Percentiles rank a stretch among this genome's conserved stretches.
Evolutionary conservation across 23 tunicate genomes (phyloP).

Genomic region (Diplosoma virens): DNA sequence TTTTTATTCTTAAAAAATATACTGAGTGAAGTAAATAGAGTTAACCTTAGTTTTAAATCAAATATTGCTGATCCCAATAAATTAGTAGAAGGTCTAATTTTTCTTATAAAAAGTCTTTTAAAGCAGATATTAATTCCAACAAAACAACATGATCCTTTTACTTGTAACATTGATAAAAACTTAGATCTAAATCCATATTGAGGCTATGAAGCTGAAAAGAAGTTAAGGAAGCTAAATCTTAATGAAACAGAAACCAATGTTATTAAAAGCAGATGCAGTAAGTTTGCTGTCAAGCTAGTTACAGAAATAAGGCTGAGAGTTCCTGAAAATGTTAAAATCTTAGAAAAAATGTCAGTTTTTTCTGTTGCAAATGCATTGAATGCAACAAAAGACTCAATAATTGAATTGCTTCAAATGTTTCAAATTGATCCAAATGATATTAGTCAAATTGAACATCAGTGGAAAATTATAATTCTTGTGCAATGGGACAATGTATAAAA

Average conservation of each 20-base stretch:
- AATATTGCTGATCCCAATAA: neutral
- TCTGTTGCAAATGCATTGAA: neutral
- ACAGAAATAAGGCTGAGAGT: neutral
- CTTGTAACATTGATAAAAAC: neutral
- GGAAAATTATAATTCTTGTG: constrained; percentile 3
- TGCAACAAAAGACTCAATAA: neutral
- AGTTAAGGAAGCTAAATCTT: neutral
- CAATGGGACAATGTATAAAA: neutral
- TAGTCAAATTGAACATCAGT: neutral
- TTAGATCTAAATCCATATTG: neutral
- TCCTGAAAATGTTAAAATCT: neutral
- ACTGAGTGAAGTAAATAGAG: neutral
- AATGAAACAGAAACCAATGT: neutral
- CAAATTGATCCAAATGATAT: neutral
- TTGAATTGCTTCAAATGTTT: neutral
- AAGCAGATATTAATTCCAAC: neutral
- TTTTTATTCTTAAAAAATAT: neutral
- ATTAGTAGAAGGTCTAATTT: neutral
- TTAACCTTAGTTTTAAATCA: neutral
- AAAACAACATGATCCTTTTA: neutral
- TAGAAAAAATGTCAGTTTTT: neutral
- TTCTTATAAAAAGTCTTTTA: neutral
- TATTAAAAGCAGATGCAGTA: neutral
- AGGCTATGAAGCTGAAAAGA: neutral
- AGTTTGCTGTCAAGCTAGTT: neutral